These are phyloP conservation scores for Gulo gulo DNA, from an alignment of 2,113 vertebrate species.

Conservation along the genomic window DNA sequence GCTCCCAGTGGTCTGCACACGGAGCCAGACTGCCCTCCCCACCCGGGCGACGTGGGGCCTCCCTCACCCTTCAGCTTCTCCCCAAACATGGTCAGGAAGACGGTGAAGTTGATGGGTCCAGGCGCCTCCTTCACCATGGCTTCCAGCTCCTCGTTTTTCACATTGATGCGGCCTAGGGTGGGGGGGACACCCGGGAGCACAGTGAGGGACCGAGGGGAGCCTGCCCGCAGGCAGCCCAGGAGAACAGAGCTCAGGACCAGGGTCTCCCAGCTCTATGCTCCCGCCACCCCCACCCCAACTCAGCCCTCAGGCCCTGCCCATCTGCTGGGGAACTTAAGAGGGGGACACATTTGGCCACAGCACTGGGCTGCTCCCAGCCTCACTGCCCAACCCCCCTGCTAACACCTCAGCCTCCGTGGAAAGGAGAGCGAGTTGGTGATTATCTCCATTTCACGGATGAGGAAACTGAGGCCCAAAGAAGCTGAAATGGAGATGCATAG, in stretches of 20 bases:
- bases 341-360: too few species aligned
- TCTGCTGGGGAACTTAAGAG: fast-evolving
- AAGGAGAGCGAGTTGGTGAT: background rate
- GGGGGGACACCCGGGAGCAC: background rate
- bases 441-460: background rate
- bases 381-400: background rate
- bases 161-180: slow-evolving; percentile 89
- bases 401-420: background rate
- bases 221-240: background rate
- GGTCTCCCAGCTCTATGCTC: background rate
- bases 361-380: background rate
- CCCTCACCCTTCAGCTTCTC: slow-evolving; percentile 93
- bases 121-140: slow-evolving; percentile 92
- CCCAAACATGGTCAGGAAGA: slow-evolving; percentile 93
- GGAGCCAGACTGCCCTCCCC: fast-evolving
- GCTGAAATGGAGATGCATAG: background rate
- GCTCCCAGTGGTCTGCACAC: background rate
- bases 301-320: background rate
- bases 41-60: fast-evolving
- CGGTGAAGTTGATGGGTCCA: slow-evolving; percentile 92
- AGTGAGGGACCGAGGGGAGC: background rate
- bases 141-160: slow-evolving; percentile 93
- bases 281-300: fast-evolving
- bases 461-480: background rate
- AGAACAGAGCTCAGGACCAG: background rate